Evolutionary conservation across 2,888 invertebrate species (phyloP), one percentile per base, ranked within the genome.

Genomic region (Drosophila bunnanda): DNA sequence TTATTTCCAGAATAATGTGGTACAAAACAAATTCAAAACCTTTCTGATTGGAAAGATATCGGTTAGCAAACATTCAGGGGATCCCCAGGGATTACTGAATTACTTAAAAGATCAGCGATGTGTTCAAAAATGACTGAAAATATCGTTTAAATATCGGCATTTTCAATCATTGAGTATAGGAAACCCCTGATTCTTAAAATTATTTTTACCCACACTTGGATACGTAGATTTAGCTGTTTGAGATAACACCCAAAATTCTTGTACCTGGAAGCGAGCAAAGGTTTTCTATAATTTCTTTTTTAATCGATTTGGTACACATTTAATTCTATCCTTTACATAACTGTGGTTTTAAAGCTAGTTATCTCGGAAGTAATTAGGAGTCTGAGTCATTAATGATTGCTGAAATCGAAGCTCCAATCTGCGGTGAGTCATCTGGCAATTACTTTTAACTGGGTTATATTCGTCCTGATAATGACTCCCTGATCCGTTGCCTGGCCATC

Each of bases 401-500:
- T 17, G 2, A 32, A 46, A 56, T 46, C 30, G 22, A 6, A 56
- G 43, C 2, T 22, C 25, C 25, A 10, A 10, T 1, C 12, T 20
- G 15, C 3, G n/a, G 34, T 67, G 67, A 67, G 13, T 56, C 67
- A 69, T 39, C n/a, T 20, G 4, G 13, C 4, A 34, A 32, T 22
- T 12, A 12, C n/a, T 13, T 15, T 32, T 2, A 15, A 9, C 36
- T 6, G 20, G 5, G 22, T 20, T 13, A 20, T 43, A 4, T 5
- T n/a, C 36, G 9, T 69, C 70, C 57, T 44, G 56, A 66, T 66
- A 69, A 69, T 17, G 22, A 17, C 25, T 13, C n/a, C 22, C 20
- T 39, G 20, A 34, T 12, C 53, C 30, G 17, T 17, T 28, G 38
- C 38, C 12, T 13, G 39, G n/a, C 15, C n/a, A 46, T 48, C 70